Base-by-base conservation (phyloP, 2,113 vertebrate genomes). In the Rhegmatorhina hoffmannsi region DNA sequence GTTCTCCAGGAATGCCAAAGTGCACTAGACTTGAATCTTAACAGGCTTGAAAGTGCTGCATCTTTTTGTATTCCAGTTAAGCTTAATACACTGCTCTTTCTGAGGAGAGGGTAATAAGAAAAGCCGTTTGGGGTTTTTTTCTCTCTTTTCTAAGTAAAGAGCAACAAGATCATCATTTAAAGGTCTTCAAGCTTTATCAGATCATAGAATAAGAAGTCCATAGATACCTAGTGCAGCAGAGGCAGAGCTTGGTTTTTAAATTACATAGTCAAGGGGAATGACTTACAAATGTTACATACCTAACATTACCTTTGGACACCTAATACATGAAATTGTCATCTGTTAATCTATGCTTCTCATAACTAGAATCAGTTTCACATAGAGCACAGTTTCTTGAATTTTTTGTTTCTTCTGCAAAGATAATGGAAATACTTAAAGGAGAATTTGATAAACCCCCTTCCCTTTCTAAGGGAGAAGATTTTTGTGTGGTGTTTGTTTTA, bases 91-190 rank as follows among this genome's bases (percentile, higher is more conserved):
- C 17, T 63, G 34, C 29, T 69, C 11, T 62, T 70, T 34, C 23
- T 34, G 72, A 67, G 43, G 36, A 84, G 52, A 53, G 9, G 25
- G 4, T 55, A 78, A 31, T 77, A 86, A 43, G 31, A 58, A 91
- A 73, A 60, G 9, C 18, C 2, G 7, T 31, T 0, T 17, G n/a
- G 18, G 5, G 11, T 24, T 68, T 43, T 38, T 77, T 10, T 38
- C 20, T 75, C 17, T 33, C 47, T 80, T 84, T 81, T 62, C 9
- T 11, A 74, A 77, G 14, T 59, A 20, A 69, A 49, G n/a, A 79
- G 29, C 8, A 63, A 26, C 31, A 84, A 43, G 21, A 50, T 91
- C 10, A 26, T 63, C 40, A 19, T 60, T 66, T 74, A 52, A 18
- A 60, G 6, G 18, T 69, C 50, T 87, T 87, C 21, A 74, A 49